Evolutionary conservation across 1,140 invertebrate species (phyloP).

Genomic region (Mycetomoellerius zeteki): DNA sequence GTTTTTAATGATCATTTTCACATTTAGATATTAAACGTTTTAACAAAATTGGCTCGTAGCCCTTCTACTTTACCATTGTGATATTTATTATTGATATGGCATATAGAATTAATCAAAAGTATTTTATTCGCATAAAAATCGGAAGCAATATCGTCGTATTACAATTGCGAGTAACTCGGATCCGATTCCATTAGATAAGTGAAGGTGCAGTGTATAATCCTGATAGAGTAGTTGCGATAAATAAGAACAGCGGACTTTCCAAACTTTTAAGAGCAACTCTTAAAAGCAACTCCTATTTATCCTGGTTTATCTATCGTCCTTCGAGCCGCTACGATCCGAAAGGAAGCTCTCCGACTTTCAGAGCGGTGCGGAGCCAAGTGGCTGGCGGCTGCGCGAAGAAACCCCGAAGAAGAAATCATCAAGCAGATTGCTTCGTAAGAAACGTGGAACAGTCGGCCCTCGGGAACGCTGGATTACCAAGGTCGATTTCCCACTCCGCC

Average conservation of each 20-base stretch:
- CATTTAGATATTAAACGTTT: no score
- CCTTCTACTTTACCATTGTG: no score
- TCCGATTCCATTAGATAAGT: slow-evolving; percentile 52
- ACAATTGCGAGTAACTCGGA: slow-evolving; percentile 1
- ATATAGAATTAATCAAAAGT: background rate
- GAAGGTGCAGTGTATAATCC: slow-evolving; percentile 31
- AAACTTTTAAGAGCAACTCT: slow-evolving; percentile 58
- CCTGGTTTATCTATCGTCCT: slow-evolving; percentile 43
- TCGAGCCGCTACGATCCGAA: background rate
- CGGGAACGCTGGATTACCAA: slow-evolving; percentile 73
- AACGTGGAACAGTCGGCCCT: slow-evolving; percentile 65
- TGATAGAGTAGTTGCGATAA: slow-evolving; percentile 40
- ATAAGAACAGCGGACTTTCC: slow-evolving; percentile 50
- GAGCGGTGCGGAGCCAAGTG: slow-evolving; percentile 53
- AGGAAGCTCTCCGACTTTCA: slow-evolving; percentile 47
- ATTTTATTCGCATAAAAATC: background rate
- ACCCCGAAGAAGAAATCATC: slow-evolving; percentile 66
- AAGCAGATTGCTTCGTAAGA: slow-evolving; percentile 71
- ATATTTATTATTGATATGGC: background rate
- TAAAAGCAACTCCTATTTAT: slow-evolving; percentile 56
- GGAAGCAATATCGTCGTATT: background rate
- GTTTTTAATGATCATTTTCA: no score
- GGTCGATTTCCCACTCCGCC: slow-evolving; percentile 75
- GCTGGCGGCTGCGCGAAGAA: slow-evolving; percentile 33
- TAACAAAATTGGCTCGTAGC: no score